Conservation (phyloP, 2,888 invertebrate species). For the Aporophyla lueneburgensis region DNA sequence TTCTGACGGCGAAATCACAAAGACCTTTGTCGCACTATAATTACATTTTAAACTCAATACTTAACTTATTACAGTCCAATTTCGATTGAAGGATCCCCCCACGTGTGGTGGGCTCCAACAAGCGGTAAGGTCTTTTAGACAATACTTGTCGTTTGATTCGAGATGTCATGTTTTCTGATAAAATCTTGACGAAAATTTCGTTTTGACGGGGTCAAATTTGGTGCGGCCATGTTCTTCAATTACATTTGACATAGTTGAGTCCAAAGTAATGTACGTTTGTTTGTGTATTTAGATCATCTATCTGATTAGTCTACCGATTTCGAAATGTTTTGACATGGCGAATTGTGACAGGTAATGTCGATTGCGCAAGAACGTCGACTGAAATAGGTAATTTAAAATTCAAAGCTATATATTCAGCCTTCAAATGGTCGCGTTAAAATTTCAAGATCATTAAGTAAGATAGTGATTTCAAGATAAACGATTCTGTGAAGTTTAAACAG, state of each 20-base stretch:
- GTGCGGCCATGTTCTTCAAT: constrained; percentile 84
- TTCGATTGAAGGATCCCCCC: constrained; percentile 31
- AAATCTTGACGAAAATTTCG: constrained; percentile 87
- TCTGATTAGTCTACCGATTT: constrained; percentile 76
- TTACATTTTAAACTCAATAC: constrained; percentile 58
- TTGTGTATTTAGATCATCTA: constrained; percentile 79
- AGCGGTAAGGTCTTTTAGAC: constrained; percentile 82
- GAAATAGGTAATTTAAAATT: constrained; percentile 44
- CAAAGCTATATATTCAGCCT: constrained; percentile 42
- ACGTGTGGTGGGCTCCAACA: constrained; percentile 68
- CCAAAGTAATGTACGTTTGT: constrained; percentile 72
- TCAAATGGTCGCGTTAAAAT: constrained; percentile 54
- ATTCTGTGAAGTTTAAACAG: constrained; percentile 45
- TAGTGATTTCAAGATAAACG: constrained; percentile 53
- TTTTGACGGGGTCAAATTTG: constrained; percentile 87
- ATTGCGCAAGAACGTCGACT: constrained; percentile 57
- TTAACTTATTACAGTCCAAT: constrained; percentile 59
- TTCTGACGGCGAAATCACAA: constrained; percentile 79
- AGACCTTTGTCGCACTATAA: constrained; percentile 59
- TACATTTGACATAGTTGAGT: constrained; percentile 85
- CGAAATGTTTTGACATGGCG: constrained; percentile 74
- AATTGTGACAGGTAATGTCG: constrained; percentile 62
- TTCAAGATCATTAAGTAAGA: constrained; percentile 50
- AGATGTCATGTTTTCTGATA: constrained; percentile 88
- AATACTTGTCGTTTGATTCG: constrained; percentile 89